These are phyloP conservation scores for Astatotilapia flaviijosephi DNA, from an alignment of 2,113 vertebrate genomes.

Conservation along the genomic window DNA sequence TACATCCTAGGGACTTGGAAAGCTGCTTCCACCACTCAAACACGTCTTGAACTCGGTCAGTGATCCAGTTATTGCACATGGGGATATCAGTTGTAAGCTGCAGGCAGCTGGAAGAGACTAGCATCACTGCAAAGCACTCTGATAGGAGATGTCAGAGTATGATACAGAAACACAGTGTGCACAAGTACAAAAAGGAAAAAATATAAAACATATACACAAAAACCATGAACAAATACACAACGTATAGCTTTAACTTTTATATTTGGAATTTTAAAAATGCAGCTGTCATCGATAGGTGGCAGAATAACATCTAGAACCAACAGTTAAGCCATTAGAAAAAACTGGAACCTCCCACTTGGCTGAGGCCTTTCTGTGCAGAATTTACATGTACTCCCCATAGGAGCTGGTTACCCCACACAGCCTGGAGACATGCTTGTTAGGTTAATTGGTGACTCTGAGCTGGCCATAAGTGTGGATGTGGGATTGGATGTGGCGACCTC, in stretches of 20 bases:
- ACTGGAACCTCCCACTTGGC: background rate
- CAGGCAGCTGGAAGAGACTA: background rate
- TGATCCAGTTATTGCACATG: slow-evolving; percentile 33
- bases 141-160: background rate
- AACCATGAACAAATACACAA: background rate
- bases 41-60: slow-evolving; percentile 18
- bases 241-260: background rate
- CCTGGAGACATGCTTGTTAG: background rate
- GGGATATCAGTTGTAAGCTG: background rate
- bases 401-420: background rate
- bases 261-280: background rate
- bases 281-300: background rate
- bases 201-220: background rate
- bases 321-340: background rate
- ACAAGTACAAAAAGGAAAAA: background rate
- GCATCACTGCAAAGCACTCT: background rate
- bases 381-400: background rate
- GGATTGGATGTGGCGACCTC: background rate
- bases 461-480: background rate
- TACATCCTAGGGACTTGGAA: background rate
- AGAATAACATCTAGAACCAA: background rate
- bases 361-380: background rate
- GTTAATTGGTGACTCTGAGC: background rate
- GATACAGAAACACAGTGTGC: background rate
- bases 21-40: slow-evolving; percentile 28